Base-by-base conservation (phyloP, 2,113 vertebrate species). In the Oncorhynchus mykiss region DNA sequence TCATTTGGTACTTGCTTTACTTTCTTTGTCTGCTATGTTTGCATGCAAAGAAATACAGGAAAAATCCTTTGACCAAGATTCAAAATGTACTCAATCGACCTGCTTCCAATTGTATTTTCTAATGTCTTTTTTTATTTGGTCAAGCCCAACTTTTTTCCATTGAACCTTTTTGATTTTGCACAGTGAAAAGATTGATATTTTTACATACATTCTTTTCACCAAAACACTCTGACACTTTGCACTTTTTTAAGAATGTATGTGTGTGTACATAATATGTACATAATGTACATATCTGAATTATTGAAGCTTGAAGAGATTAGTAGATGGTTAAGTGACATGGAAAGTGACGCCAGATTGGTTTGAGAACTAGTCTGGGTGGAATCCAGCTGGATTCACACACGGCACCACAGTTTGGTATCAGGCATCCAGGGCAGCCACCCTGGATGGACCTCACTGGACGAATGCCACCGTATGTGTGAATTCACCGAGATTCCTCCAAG, bases 361-460 rank as follows among this genome's bases (percentile, higher is more conserved):
- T 83, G 76, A 79, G 74, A 82, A 82, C 83, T 84, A 85, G 76
- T 80, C 82, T 27, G 81, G 85, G 82, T 0, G 76, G 74, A 14
- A 75, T 87, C 83, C 29, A 57, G 85, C 65, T 85, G 84, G 75
- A 86, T 68, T 84, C 71, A 85, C 82, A 65, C 66, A 71, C 73
- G 1, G 77, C 51, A 45, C 24, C 62, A 65, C 68, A 75, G 72
- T 87, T 85, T 71, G 70, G 73, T 83, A 70, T 75, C 83, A 73
- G 81, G 74, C 78, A 75, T 83, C 88, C 89, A 87, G 89, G 87
- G 73, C 87, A 86, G 70, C 86, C 89, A 90, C 34, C 85, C 90
- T 90, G 87, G 85, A 78, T 24, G 73, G 83, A 78, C 82, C 85
- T 80, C 78, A 29, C 67, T 29, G 9, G 60, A 60, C 76, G 57